These are phyloP conservation scores for Dermolepida albohirtum DNA, from an alignment of 2,888 invertebrate species.

Conservation along the genomic window DNA sequence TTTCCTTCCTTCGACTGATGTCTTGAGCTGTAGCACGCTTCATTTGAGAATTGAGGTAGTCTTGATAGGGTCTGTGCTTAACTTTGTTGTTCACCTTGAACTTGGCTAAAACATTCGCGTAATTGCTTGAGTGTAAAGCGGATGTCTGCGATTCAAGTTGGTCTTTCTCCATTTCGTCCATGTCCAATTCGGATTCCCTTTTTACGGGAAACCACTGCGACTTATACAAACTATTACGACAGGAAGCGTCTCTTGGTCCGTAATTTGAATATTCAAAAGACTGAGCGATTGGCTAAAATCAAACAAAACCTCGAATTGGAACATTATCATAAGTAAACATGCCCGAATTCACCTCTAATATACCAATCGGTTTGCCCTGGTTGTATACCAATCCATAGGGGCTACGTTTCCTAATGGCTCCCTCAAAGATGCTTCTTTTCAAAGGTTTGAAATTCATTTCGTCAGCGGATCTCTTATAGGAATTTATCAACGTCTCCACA, in stretches of 20 bases:
- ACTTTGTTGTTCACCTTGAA: constrained; percentile 47
- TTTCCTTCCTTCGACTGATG: constrained; percentile 29
- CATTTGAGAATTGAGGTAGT: constrained; percentile 39
- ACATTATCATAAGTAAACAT: background rate
- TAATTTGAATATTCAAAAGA: constrained; percentile 43
- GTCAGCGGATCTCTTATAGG: constrained; percentile 40
- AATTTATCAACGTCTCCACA: constrained; percentile 25
- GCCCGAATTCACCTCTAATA: constrained; percentile 49
- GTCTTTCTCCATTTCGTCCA: constrained; percentile 37
- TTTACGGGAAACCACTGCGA: constrained; percentile 43
- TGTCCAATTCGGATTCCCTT: constrained; percentile 32
- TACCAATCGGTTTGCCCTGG: constrained; percentile 53
- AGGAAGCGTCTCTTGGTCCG: constrained; percentile 28
- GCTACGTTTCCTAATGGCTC: constrained; percentile 41
- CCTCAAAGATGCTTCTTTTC: constrained; percentile 30
- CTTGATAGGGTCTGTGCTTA: constrained; percentile 42
- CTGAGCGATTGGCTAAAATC: constrained; percentile 41
- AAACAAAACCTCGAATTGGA: background rate
- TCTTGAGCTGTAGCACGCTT: constrained; percentile 32
- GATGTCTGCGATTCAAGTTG: constrained; percentile 27
- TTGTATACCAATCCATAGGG: constrained; percentile 53
- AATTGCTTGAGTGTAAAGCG: constrained; percentile 43
- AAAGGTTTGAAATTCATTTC: constrained; percentile 19
- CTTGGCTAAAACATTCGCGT: constrained; percentile 47
- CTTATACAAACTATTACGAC: constrained; percentile 36